Conservation (phyloP, 2,113 vertebrate species). For the Galbula dea region DNA sequence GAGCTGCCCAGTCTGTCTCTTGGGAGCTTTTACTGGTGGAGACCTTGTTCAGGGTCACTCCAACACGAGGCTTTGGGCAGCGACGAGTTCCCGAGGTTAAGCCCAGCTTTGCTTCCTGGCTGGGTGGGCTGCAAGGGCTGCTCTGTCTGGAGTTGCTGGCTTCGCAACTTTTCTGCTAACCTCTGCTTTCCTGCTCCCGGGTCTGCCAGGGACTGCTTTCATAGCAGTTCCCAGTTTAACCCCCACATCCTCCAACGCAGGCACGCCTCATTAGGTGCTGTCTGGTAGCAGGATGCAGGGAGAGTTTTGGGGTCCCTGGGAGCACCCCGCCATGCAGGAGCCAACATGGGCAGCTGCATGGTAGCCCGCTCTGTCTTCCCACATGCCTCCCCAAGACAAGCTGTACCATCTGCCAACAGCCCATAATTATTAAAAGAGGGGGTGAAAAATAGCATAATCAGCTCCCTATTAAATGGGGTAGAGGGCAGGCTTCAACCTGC, state of each 20-base stretch:
- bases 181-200: conserved; percentile 12
- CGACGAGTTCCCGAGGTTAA: neutral
- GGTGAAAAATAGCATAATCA: neutral
- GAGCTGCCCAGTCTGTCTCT: neutral
- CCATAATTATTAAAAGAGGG: neutral
- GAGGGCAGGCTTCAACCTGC: conserved; percentile 64
- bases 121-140: neutral
- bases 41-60: fast-evolving
- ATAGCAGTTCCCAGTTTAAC: neutral
- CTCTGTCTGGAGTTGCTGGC: conserved; percentile 12
- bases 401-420: conserved; percentile 42
- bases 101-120: neutral
- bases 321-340: fast-evolving
- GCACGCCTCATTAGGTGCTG: neutral
- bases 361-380: neutral
- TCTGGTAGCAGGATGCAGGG: neutral
- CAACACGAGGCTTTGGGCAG: neutral
- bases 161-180: conserved; percentile 55
- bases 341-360: fast-evolving
- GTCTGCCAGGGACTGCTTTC: conserved; percentile 15
- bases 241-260: fast-evolving
- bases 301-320: neutral
- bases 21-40: neutral
- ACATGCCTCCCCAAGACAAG: fast-evolving
- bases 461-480: conserved; percentile 11